Percentiles rank a stretch among this genome's conserved stretches.
Conservation (phyloP, 2,797 vertebrate genomes). For the Notolabrus celidotus region DNA sequence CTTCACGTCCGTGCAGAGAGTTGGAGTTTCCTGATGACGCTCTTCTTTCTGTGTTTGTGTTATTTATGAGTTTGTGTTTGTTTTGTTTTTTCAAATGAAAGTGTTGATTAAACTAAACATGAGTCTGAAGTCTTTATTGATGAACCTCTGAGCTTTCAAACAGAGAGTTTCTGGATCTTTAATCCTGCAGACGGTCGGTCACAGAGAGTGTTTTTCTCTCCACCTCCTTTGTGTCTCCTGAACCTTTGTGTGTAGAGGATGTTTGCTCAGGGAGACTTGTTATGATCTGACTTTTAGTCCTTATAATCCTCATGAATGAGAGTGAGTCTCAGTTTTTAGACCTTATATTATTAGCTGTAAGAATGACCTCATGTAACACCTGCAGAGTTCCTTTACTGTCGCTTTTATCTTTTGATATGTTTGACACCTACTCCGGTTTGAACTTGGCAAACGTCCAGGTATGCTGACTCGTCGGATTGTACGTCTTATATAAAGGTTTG, state of each 20-base stretch:
- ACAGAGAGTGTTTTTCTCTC: not conserved
- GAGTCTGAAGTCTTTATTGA: constrained; percentile 2
- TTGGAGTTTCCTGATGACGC: not conserved
- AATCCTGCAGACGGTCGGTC: not conserved
- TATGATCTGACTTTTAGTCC: not conserved
- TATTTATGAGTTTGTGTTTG: constrained; percentile 16
- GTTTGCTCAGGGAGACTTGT: not conserved
- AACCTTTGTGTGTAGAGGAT: too few relatives aligned
- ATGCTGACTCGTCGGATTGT: not conserved
- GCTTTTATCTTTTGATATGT: too few relatives aligned
- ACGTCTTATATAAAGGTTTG: not conserved
- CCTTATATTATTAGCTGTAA: not conserved
- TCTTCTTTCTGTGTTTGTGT: constrained; percentile 31
- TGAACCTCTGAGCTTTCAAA: not conserved
- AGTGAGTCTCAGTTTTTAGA: not conserved
- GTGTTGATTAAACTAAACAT: constrained; percentile 29
- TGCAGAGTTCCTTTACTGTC: too few relatives aligned
- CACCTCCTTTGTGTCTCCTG: too few relatives aligned
- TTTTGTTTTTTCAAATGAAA: constrained; percentile 43
- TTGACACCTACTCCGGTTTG: not conserved
- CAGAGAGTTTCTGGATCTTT: too few relatives aligned
- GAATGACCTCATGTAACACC: rapidly evolving
- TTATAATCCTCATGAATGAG: not conserved
- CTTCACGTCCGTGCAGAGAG: not conserved
- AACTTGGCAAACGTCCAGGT: not conserved